Base-by-base conservation (phyloP, 2,888 invertebrate species). In the Oxycera nigricornis region DNA sequence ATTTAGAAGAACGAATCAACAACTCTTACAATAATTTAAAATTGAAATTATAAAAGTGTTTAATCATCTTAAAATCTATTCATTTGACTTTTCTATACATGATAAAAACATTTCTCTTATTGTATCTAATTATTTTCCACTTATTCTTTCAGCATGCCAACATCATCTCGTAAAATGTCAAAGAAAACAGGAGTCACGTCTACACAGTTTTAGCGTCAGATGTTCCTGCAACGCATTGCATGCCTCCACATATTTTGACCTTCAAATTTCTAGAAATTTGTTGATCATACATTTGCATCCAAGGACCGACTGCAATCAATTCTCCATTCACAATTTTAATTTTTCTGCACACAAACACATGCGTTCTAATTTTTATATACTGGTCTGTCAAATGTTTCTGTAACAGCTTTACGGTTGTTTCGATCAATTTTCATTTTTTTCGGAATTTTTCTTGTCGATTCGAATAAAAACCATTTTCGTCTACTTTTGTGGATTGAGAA, bases 1-100 rank as follows among this genome's bases (percentile, higher is more conserved):
- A 65, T 65, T 61, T 65, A 65, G 22, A 39, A 41, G 65, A 65
- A 65, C 65, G 65, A 65, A 65, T 65, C 65, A 65, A 65, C 65
- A 65, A 65, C 39, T 30, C 65, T 65, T 65, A 65, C 39, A 65
- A 65, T 65, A 65, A 65, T 65, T 65, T 65, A 65, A 65, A 65
- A 65, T 30, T 59, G 39, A 65, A 65, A 65, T 39, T 20, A 65
- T 65, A 14, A 31, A 31, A 65, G 39, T 55, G 9, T 9, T 59
- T 65, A 65, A 65, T 30, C 24, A 9, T n/a, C 65, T 65, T 65
- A 65, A 65, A n/a, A 4, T 22, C 24, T 65, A 17, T 62, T 55
- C 55, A 24, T 55, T n/a, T 55, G 55, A 55, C 55, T 3, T n/a
- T n/a, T 24, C 55, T 55, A 55, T 24, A 24, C 24, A 65, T 24